Evolutionary conservation across 92 coral and sea anemone genomes (phyloP), one percentile per base, ranked within the genome.

Genomic region (Porites evermanni): DNA sequence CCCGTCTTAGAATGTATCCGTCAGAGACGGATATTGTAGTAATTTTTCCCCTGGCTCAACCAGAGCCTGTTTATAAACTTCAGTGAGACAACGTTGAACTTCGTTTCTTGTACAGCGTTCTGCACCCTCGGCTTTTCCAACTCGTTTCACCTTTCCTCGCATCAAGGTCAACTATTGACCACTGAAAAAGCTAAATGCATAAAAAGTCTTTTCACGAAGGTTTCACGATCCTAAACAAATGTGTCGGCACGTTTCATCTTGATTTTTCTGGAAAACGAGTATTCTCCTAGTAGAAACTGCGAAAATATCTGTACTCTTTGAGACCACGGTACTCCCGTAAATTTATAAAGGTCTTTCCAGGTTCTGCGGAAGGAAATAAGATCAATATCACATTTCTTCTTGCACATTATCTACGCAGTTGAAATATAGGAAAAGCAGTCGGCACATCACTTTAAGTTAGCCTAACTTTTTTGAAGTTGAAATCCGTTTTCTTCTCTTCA

Each of bases 241-340:
- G 64, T 64, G 72, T 73, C 64, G 26, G 87, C 87, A 17, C 66
- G 72, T 50, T 73, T 72, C 13, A 14, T 74, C 83, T 88, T 87
- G 66, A 83, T 85, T 53, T 84, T 94, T 78, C 84, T 89, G 77
- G 82, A 88, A 81, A 94, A 94, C 9, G 91, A 73, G 78, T 81
- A 94, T 56, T 91, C 93, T 12, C 94, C 96, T 12, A 88, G 77
- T 47, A 90, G 87, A 74, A 94, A 94, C 51, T 63, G 84, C 21
- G 88, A 18, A 56, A 93, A 72, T n/a, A 92, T 90, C 61, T 82
- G 83, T 51, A 91, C 66, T 72, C 98, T 79, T 29, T 72, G 82
- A 7, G 79, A 23, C 18, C 84, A 47, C 1, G 93, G 13, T 20
- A 85, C 78, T 8, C 80, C 81, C 13, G 90, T 77, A 67, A 86